Evolutionary conservation across 2,113 vertebrate genomes (phyloP).

Genomic region (Donacobius atricapilla): DNA sequence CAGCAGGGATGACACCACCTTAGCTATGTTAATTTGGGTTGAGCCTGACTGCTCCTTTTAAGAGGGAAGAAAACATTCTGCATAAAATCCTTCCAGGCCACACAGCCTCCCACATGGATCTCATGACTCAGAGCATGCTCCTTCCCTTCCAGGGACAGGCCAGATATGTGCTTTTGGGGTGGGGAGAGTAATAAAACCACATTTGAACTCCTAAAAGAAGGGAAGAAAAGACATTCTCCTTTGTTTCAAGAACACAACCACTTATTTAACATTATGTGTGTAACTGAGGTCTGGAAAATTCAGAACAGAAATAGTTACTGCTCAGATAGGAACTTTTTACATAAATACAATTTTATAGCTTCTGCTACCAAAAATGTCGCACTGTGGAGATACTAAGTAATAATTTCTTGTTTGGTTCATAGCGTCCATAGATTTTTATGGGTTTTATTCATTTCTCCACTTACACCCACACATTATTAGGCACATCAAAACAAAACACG

Average conservation of each 20-base stretch:
- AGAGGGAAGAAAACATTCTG: accelerated
- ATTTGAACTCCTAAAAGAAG: neutral
- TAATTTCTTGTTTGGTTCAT: neutral
- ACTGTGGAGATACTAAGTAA: neutral
- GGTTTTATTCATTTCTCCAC: neutral
- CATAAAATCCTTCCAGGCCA: neutral
- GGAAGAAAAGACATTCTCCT: neutral
- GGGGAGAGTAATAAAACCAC: neutral
- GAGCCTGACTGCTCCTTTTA: neutral
- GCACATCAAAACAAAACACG: neutral
- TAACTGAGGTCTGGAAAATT: neutral
- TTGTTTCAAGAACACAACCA: neutral
- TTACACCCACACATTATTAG: neutral
- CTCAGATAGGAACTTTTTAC: neutral
- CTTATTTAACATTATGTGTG: neutral
- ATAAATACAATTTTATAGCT: neutral
- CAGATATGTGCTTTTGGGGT: neutral
- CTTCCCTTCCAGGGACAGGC: neutral
- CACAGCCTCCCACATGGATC: neutral
- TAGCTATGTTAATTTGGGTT: neutral
- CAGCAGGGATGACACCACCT: neutral
- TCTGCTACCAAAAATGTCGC: neutral
- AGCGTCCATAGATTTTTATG: neutral
- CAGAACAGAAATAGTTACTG: neutral
- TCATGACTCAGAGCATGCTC: neutral